Evolutionary conservation across 2,888 invertebrate species (phyloP).

Genomic region (Sminthurides aquaticus): DNA sequence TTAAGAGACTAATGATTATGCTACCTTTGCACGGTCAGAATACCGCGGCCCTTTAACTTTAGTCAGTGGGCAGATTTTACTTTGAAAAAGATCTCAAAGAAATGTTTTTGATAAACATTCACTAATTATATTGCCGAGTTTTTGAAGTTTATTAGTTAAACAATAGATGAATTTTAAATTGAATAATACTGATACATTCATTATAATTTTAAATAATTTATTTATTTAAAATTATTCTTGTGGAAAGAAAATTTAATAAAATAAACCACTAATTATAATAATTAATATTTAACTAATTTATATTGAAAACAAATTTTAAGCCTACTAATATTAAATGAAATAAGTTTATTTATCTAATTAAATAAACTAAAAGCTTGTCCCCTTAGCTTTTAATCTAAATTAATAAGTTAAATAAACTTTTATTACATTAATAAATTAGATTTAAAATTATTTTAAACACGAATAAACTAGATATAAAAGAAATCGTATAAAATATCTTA

Average conservation of each 20-base stretch:
- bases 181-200: not conserved
- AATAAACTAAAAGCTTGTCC: not conserved
- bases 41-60: slow-evolving; percentile 68
- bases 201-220: slow-evolving; percentile 7
- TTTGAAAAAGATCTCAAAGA: slow-evolving; percentile 59
- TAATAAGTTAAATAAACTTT: slow-evolving; percentile 1
- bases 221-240: slow-evolving; percentile 9
- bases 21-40: slow-evolving; percentile 71
- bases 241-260: slow-evolving; percentile 22
- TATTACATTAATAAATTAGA: slow-evolving; percentile 1
- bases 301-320: slow-evolving; percentile 54
- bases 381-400: slow-evolving; percentile 3
- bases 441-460: slow-evolving; percentile 48
- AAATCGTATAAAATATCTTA: slow-evolving; percentile 61
- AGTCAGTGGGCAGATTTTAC: slow-evolving; percentile 68
- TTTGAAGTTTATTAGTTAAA: slow-evolving; percentile 49
- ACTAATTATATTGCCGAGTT: slow-evolving; percentile 59
- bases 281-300: slow-evolving; percentile 48
- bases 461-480: slow-evolving; percentile 62
- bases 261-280: slow-evolving; percentile 49
- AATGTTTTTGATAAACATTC: slow-evolving; percentile 74
- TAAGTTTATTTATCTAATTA: slow-evolving; percentile 52
- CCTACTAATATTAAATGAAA: slow-evolving; percentile 49
- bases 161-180: slow-evolving; percentile 8
- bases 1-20: slow-evolving; percentile 74